Evolutionary conservation across 1,140 invertebrate genomes (phyloP).

Genomic region (Tetramorium alpestre): DNA sequence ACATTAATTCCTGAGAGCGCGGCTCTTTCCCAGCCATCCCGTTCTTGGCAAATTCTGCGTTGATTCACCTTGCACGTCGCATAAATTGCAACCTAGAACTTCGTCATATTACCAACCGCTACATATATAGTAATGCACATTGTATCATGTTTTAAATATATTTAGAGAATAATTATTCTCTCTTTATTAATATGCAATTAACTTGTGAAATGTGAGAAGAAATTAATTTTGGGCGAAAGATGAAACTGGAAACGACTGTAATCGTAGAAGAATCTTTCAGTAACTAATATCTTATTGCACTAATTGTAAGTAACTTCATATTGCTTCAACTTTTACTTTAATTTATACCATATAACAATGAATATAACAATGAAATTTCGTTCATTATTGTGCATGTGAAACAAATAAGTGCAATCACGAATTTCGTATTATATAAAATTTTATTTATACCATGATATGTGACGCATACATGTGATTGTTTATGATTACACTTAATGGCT

Average conservation of each 20-base stretch:
- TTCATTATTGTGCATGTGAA: neutral
- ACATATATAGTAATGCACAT: neutral
- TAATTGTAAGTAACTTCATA: neutral
- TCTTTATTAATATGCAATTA: neutral
- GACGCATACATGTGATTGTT: neutral
- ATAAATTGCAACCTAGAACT: conserved; percentile 62
- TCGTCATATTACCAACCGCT: conserved; percentile 24
- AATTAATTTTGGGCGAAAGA: neutral
- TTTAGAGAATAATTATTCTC: neutral
- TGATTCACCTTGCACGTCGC: conserved; percentile 41
- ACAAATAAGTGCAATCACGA: neutral
- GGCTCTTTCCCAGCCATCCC: conserved; percentile 63
- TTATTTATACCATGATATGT: neutral
- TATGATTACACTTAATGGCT: neutral
- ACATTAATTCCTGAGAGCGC: conserved; percentile 71
- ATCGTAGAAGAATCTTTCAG: neutral
- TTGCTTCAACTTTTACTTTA: neutral
- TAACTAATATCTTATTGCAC: neutral
- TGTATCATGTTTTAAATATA: neutral
- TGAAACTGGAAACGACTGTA: neutral
- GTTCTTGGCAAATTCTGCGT: conserved; percentile 15
- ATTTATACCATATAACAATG: neutral
- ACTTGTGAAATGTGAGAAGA: neutral
- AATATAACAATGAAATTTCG: conserved; percentile 16
- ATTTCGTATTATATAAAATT: conserved; percentile 2